Evolutionary conservation across 2,797 vertebrate genomes (phyloP), one percentile per base, ranked within the genome.

Genomic region (Enteromius fasciolatus): DNA sequence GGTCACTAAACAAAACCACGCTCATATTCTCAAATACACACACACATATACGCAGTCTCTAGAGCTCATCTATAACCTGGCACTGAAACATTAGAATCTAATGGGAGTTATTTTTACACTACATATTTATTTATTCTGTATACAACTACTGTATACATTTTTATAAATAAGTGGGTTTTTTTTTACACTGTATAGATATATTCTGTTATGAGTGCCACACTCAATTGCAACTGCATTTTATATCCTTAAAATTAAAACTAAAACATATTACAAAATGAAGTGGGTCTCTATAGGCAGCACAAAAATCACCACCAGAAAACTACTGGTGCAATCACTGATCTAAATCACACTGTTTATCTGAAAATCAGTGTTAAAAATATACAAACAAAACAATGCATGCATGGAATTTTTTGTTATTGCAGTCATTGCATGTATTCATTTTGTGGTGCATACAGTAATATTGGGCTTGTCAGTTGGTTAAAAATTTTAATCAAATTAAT

Each of bases 1-100:
- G 88, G 88, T 86, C 84, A 87, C 79, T 78, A 81, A 86, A 86
- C 72, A 79, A 74, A 70, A 85, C 68, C 63, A 67, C 54, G 63
- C 59, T 68, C 54, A 84, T 68, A 33, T 50, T 78, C 31, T 72
- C 54, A n/a, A n/a, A 52, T 31, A 61, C 75, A 57, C 74, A 83
- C 61, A 66, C 54, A 66, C 41, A 85, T 54, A 66, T 54, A 66
- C 74, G 81, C 39, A 39, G 28, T 75, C 63, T 76, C 14, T 50
- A 76, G 68, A 80, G 64, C 64, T 59, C n/a, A 70, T 61, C 50
- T 44, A 11, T 72, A 46, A 31, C 11, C 78, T 70, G 78, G 25
- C 33, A 69, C 5, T 2, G 10, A 70, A 61, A 46, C 67, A 46
- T 31, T 41, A 39, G n/a, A 69, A 69, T 79, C 20, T 17, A 57